These are phyloP conservation scores for Silurus glanis DNA, from an alignment of 2,113 vertebrate species.

Conservation along the genomic window DNA sequence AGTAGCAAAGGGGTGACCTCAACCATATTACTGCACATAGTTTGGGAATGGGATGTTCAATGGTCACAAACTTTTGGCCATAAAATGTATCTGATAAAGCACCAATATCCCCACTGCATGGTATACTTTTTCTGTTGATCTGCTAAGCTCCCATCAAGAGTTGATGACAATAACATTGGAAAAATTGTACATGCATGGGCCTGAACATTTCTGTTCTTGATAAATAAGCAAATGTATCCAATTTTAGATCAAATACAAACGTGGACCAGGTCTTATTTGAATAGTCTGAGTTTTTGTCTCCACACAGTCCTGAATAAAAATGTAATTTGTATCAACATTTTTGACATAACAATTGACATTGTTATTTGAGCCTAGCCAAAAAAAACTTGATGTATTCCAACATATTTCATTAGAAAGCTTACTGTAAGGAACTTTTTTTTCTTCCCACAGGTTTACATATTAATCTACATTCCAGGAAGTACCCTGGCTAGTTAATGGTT, in stretches of 20 bases:
- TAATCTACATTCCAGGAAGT: conserved; percentile 1
- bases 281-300: background rate
- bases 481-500: background rate
- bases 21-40: background rate
- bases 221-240: background rate
- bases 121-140: background rate
- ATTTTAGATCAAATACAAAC: background rate
- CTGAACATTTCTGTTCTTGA: background rate
- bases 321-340: too few species aligned
- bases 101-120: background rate
- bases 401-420: background rate
- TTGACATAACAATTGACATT: too few species aligned
- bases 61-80: background rate
- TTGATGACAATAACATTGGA: background rate
- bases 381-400: background rate
- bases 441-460: background rate
- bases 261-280: background rate
- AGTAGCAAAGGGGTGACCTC: background rate
- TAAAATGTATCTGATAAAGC: background rate
- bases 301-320: background rate
- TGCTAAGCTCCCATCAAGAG: background rate
- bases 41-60: background rate
- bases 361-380: background rate
- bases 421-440: background rate
- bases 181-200: background rate